Percentiles rank a stretch among this genome's conserved stretches.
Conservation (phyloP, 2,113 vertebrate species). For the Sorex fumeus region DNA sequence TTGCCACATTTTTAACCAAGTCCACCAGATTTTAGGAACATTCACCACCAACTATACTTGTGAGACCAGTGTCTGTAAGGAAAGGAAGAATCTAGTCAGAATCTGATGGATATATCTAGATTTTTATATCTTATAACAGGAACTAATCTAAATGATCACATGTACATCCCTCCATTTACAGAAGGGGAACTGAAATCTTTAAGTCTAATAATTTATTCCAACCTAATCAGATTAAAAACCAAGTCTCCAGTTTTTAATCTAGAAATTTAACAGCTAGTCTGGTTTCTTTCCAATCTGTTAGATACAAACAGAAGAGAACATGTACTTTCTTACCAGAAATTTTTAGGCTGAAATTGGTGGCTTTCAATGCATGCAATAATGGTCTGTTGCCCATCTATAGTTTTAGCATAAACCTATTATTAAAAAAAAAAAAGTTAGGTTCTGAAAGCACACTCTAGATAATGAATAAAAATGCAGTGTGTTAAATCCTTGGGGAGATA, state of each 20-base stretch:
- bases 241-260: not conserved
- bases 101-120: not conserved
- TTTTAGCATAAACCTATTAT: constrained; percentile 96
- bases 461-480: constrained; percentile 37
- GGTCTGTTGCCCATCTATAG: constrained; percentile 97
- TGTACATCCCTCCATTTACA: constrained; percentile 42
- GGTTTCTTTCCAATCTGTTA: constrained; percentile 54
- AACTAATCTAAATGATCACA: constrained; percentile 50
- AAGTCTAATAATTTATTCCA: constrained; percentile 56
- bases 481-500: constrained; percentile 33
- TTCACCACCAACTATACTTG: no score
- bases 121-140: constrained; percentile 42
- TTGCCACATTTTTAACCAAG: no score
- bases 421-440: constrained; percentile 78
- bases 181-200: constrained; percentile 43
- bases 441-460: constrained; percentile 64
- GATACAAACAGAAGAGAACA: constrained; percentile 61
- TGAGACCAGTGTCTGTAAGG: no score
- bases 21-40: no score
- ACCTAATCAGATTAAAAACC: constrained; percentile 46
- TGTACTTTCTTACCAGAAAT: constrained; percentile 94
- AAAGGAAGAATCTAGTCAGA: no score
- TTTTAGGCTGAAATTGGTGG: constrained; percentile 98
- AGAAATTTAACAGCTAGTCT: not conserved
- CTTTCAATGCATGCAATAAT: constrained; percentile 98